Evolutionary conservation across 2,797 vertebrate genomes (phyloP), one percentile per base, ranked within the genome.

Genomic region (Tapera naevia): DNA sequence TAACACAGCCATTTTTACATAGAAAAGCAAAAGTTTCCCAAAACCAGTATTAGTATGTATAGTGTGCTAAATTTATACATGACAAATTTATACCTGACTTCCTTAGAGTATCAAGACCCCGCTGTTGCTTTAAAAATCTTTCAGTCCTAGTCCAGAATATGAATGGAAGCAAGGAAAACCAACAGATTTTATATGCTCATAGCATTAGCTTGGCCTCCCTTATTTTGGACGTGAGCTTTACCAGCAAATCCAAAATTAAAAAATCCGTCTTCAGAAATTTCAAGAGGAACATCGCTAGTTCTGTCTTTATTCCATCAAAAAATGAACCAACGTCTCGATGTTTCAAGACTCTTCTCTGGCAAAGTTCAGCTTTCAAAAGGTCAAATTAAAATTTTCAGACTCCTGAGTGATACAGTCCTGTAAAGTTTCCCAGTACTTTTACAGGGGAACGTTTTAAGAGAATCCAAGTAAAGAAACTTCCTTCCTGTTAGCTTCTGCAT

Each of bases 101-200:
- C 65, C 79, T 33, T 2, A 67, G 53, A 94, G 65, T 73, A 78
- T 27, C 60, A 61, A 94, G 54, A 93, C 60, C 37, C 53, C 76
- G 30, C 27, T 88, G 39, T 88, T 89, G 87, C 33, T 82, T 71
- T 25, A 83, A 96, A 95, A 94, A 65, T 80, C 85, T 82, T 95
- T 92, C 64, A 91, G 48, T 80, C 35, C 84, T 80, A 58, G 28
- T 48, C 45, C 13, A 51, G 64, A 65, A 65, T 9, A 46, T 24
- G 17, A 94, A 94, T 30, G 60, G 39, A 89, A 93, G 24, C n/a
- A 81, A 37, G 15, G 39, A 87, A 60, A 95, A 90, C 67, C 22
- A 70, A 1, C 27, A 27, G 21, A 35, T 62, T 83, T 66, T 76
- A 73, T 48, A 82, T 4, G 67, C 4, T 19, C 28, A 62, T 45